These are phyloP conservation scores for Ypsolopha sequella DNA, from an alignment of 2,888 invertebrate species.

Conservation along the genomic window DNA sequence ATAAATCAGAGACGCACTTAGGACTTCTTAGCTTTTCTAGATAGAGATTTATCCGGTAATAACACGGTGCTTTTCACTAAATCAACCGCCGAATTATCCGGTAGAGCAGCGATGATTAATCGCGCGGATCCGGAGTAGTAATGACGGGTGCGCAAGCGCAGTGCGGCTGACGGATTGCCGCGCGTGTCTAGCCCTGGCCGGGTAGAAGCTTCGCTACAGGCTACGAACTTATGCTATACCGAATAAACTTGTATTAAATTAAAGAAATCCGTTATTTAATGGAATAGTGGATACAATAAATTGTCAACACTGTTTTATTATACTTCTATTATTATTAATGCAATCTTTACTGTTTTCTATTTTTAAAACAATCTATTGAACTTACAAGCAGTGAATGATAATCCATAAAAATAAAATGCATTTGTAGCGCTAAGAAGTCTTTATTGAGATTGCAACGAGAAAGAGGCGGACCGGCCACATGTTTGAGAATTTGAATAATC, in stretches of 20 bases:
- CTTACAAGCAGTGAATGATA: slow-evolving; percentile 37
- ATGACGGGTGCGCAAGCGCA: slow-evolving; percentile 30
- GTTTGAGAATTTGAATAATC: slow-evolving; percentile 62
- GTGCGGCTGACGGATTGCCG: slow-evolving; percentile 3
- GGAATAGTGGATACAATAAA: too few relatives aligned
- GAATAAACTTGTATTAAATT: too few relatives aligned
- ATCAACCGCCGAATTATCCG: slow-evolving; percentile 70
- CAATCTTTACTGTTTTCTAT: slow-evolving; percentile 18
- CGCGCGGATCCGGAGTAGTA: slow-evolving; percentile 49
- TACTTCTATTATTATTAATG: too few relatives aligned
- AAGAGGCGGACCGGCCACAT: slow-evolving; percentile 57
- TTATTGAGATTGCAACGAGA: slow-evolving; percentile 65
- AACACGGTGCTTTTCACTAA: slow-evolving; percentile 69
- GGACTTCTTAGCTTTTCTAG: slow-evolving; percentile 71
- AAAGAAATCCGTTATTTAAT: too few relatives aligned
- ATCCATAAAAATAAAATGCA: slow-evolving; percentile 53
- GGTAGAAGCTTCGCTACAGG: not conserved
- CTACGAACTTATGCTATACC: not conserved
- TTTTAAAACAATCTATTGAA: slow-evolving; percentile 63
- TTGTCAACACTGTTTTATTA: too few relatives aligned
- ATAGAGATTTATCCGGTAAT: slow-evolving; percentile 71
- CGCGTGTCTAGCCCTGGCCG: not conserved
- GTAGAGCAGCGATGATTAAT: slow-evolving; percentile 68
- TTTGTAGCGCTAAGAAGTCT: slow-evolving; percentile 61
- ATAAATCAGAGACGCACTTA: slow-evolving; percentile 65